phyloP scores from a whole-genome alignment of 2,888 invertebrate genomes.

The Chloroclysta siterata region DNA sequence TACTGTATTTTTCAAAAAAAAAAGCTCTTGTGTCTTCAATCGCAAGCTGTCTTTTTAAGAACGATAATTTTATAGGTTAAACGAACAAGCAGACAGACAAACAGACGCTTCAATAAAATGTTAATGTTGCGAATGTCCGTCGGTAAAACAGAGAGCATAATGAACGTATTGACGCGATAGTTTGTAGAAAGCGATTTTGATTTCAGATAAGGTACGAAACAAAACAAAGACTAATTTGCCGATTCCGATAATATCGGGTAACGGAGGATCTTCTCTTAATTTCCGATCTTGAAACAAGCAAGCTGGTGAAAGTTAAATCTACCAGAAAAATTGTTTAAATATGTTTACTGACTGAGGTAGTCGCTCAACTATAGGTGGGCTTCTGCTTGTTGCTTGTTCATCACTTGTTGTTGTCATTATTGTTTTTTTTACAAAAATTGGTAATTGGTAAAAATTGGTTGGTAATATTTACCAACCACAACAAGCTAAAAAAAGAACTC shows the following conservation, averaged over 20 bases:
- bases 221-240: constrained; percentile 55
- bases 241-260: constrained; percentile 44
- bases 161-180: constrained; percentile 62
- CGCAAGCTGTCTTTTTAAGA: no score
- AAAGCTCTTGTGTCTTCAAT: no score
- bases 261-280: constrained; percentile 41
- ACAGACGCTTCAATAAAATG: background rate
- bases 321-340: background rate
- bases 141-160: constrained; percentile 62
- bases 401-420: no score
- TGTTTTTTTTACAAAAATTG: no score
- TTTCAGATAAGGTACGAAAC: constrained; percentile 45
- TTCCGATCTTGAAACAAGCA: constrained; percentile 28
- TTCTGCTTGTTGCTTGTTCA: no score
- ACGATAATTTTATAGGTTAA: no score
- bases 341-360: no score
- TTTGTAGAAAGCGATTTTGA: constrained; percentile 57
- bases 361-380: no score
- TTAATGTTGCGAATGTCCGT: constrained; percentile 39
- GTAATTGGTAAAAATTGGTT: no score
- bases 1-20: no score
- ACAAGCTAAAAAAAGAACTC: no score
- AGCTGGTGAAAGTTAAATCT: constrained; percentile 18
- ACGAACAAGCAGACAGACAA: background rate
- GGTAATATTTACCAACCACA: no score